Conservation (phyloP, 64 coral and sea anemone species). For the Trachythela sp. region DNA sequence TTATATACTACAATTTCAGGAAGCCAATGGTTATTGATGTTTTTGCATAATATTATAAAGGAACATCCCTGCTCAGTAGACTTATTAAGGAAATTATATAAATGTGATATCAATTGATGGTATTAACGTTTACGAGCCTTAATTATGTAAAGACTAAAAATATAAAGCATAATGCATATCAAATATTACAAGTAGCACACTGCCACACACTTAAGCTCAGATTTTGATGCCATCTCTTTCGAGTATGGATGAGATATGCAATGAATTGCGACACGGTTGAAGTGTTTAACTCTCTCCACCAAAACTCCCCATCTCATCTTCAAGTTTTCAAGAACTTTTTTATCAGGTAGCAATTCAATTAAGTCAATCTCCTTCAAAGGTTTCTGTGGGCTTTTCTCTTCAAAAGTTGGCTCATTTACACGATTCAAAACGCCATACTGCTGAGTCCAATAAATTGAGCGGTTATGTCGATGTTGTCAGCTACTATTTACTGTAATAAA, state of each 20-base stretch:
- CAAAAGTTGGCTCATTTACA: background rate
- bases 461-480: slow-evolving; percentile 24
- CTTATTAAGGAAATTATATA: too few relatives aligned
- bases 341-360: background rate
- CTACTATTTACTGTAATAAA: slow-evolving; percentile 12
- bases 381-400: background rate
- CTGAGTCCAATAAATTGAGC: slow-evolving; percentile 32
- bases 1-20: too few relatives aligned
- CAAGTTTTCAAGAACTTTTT: background rate
- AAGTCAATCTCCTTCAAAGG: background rate
- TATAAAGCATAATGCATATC: too few relatives aligned
- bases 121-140: too few relatives aligned
- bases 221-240: background rate
- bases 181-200: too few relatives aligned
- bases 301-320: background rate
- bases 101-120: too few relatives aligned
- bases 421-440: background rate
- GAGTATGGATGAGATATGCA: background rate
- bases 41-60: too few relatives aligned
- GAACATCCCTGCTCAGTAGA: too few relatives aligned
- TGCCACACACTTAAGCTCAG: background rate
- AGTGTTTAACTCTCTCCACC: background rate
- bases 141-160: too few relatives aligned
- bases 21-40: too few relatives aligned
- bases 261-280: background rate